Base-by-base conservation (phyloP, 2,888 invertebrate genomes). In the Cephus runcator region DNA sequence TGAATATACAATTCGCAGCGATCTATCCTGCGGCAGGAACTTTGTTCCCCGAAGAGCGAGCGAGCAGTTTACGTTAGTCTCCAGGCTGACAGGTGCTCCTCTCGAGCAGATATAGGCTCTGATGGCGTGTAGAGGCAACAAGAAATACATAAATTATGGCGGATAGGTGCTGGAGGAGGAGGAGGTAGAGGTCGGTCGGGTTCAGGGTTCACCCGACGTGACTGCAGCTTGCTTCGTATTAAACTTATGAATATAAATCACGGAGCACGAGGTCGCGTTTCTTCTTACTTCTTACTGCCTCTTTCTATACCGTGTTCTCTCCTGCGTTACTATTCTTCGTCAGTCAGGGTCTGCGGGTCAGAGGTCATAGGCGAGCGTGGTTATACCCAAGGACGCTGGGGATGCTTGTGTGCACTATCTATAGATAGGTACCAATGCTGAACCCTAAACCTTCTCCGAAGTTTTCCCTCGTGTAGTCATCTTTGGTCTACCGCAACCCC, bases 161-260 rank as follows among this genome's bases (percentile, higher is more conserved):
- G 81, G 79, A 75, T 83, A 79, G 77, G 73, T 33, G 69, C 75
- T 80, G 81, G 76, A 81, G 83, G 81, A 81, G 80, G 30, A 34
- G 23, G 15, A 9, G 33, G 35, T 12, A 12, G 31, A 71, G 34
- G 71, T 31, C 31, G 71, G 56, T 9, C 23, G 56, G 56, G 56
- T 56, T 56, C 56, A 56, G 56, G 56, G 56, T 56, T 56, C 80
- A 75, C 79, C 77, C 83, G 84, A 89, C 88, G 89, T 88, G 89
- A 88, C 89, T 89, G 83, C 84, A 86, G 86, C 85, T 86, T 85
- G 86, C 83, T 85, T 87, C 85, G 88, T 85, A 89, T 89, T 88
- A 89, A 90, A 89, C 83, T 90, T 89, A 89, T 90, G 89, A 90
- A 90, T 90, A 89, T 90, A 90, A 90, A 89, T 89, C 88, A 88